Base-by-base conservation (phyloP, 92 coral and sea anemone species). In the Siderastrea radians region DNA sequence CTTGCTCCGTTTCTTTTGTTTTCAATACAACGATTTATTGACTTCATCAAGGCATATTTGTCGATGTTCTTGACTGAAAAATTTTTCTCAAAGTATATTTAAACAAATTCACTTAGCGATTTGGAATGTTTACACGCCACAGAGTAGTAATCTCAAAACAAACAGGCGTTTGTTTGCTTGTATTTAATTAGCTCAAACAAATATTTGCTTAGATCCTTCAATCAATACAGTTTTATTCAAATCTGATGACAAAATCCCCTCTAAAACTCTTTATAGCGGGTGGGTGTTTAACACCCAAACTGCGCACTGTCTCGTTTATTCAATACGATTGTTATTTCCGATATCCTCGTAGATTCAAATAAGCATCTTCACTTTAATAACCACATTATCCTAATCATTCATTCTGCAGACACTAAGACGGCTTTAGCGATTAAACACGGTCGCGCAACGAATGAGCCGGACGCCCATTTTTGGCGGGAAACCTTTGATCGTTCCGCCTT, bases 371-470 rank as follows among this genome's bases (percentile, higher is more conserved):
- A 44, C 60, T 10, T 17, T 73, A 63, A 74, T 60, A 73, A 66
- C 66, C 63, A 11, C 50, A 74, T 84, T 84, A 71, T 55, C 63
- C 77, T 12, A 47, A 46, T 80, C 66, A 45, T 70, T 70, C 75
- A 46, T 59, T 82, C 44, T 48, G 67, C 71, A 81, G 87, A 84
- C 87, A 84, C 17, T 62, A 9, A 50, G 81, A 73, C 87, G 87
- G 65, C 87, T 55, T 57, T 49, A 12, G 55, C 61, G 74, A 79
- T 79, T 79, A 79, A 19, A 51, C n/a, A 12, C 15, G 58, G 68
- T 58, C 73, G 73, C 50, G 38, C 14, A 43, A 79, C 73, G 74
- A 46, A 48, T 45, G 44, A 5, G 69, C n/a, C 46, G 54, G 71
- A 15, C 78, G 78, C 69, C 77, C 0, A 68, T 7, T 69, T 82